Evolutionary conservation across 1,140 invertebrate genomes (phyloP), one percentile per base, ranked within the genome.

Genomic region (Cyclargus thomasi): DNA sequence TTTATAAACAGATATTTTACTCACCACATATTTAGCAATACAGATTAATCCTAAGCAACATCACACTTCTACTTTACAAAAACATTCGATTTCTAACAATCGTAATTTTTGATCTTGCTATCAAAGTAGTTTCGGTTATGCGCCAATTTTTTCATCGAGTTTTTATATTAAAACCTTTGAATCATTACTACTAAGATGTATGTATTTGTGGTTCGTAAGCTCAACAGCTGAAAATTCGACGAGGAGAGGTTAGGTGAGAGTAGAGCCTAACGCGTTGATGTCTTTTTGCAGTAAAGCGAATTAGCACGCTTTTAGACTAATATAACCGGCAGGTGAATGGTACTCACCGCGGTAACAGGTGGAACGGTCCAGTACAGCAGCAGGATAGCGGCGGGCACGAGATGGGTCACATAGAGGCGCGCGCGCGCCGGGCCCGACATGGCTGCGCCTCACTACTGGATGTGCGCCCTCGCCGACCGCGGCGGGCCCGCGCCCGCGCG

Each of bases 401-500:
- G 73, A 70, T 77, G 78, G 69, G 80, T 77, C 76, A 80, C 79
- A 69, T 77, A 53, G 73, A 81, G 78, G 71, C 82, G 81, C 81
- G 79, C 81, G 79, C 84, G 79, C 79, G 81, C 82, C 78, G 82
- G 81, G 78, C 83, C 81, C 78, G 83, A 80, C 82, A 86, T 83
- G 83, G 82, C 85, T 86, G 86, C 80, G 83, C 83, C 81, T 77
- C 85, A 83, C 85, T 85, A 89, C 85, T 89, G 86, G 81, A 69
- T 74, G 80, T 78, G 79, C 81, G 82, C 82, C 81, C 81, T 80
- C 77, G 74, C 65, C 74, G 67, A 78, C 69, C 70, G 70, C 67
- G 62, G 76, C 70, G 69, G 73, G 39, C 39, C 64, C 69, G 75
- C 74, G 74, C 71, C 70, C 71, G 74, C 68, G 70, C 74, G 73